Percentiles rank a stretch among this genome's conserved stretches.
phyloP scores from a whole-genome alignment of 2,888 invertebrate genomes.

The Buathra laborator region DNA sequence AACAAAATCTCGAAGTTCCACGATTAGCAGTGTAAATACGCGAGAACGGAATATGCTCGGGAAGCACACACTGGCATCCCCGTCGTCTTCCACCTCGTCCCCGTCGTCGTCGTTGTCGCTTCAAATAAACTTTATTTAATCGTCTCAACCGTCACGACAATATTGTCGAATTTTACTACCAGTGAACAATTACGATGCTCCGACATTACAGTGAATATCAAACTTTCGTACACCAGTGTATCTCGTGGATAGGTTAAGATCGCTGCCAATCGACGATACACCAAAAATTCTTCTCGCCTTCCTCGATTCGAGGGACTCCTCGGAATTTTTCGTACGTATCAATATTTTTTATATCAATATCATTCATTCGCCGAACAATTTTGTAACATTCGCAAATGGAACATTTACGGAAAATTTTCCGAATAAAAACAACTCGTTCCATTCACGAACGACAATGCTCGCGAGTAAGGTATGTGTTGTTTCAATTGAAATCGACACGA shows the following conservation, averaged over 20 bases:
- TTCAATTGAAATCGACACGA: not conserved
- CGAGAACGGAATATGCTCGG: slow-evolving; percentile 81
- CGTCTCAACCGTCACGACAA: not conserved
- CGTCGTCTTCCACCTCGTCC: slow-evolving; percentile 65
- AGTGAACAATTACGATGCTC: slow-evolving; percentile 44
- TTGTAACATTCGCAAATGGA: not conserved
- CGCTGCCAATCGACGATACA: slow-evolving; percentile 33
- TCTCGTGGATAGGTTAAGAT: slow-evolving; percentile 66
- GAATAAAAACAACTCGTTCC: not conserved
- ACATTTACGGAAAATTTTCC: not conserved
- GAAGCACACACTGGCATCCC: slow-evolving; percentile 75
- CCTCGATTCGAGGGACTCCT: slow-evolving; percentile 54
- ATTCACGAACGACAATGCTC: not conserved
- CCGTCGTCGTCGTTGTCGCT: slow-evolving; percentile 62
- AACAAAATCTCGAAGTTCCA: slow-evolving; percentile 69
- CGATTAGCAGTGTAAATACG: slow-evolving; percentile 73
- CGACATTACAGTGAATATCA: slow-evolving; percentile 45
- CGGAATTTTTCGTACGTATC: slow-evolving; percentile 60
- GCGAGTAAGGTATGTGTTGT: not conserved
- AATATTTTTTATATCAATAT: not conserved
- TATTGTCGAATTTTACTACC: not conserved
- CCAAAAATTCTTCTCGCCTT: not conserved
- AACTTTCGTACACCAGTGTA: slow-evolving; percentile 49
- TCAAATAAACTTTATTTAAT: slow-evolving; percentile 74
- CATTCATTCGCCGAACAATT: not conserved